Evolutionary conservation across 1,140 invertebrate species (phyloP), one percentile per base, ranked within the genome.

Genomic region (Achatina immaculata): DNA sequence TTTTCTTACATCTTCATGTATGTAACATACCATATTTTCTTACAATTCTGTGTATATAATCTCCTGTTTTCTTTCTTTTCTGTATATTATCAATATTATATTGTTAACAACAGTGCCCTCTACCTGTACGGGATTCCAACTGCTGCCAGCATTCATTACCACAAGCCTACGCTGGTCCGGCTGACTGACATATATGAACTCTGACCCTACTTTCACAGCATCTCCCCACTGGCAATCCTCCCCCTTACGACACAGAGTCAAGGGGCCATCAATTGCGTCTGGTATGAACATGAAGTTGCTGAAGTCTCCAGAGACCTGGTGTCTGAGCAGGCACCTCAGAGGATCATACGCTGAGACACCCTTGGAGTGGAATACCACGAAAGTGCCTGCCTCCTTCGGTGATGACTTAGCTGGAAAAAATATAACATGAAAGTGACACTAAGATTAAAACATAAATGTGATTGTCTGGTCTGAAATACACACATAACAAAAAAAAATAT

Each of bases 271-370:
- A 34, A 87, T 78, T 75, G 87, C 88, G 77, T 88, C 88, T 16
- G 89, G 88, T 40, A 88, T 85, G 66, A 87, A 88, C 65, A 86
- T 86, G 69, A 91, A 87, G 78, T 88, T 86, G 55, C 86, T 86
- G 78, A 88, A 89, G 55, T 88, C 85, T 16, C 94, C 93, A 87
- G 94, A 93, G 78, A 96, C 95, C 85, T 94, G 93, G 89, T 95
- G 95, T 85, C 94, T 93, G 6, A 95, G 92, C 24, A 94, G 92
- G 88, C 95, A 96, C 62, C 94, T 93, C n/a, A 93, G 93, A 2
- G 95, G 95, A 75, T 95, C 94, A 90, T 95, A 95, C 1, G 95
- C 93, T 0, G 94, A 94, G 83, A 95, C 94, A 19, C 95, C 95
- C 92, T 94, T 94, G 84, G 95, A 94, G 90, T 96, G 95, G 88